Base-by-base conservation (phyloP, 2,888 invertebrate genomes). In the Spodoptera littoralis region DNA sequence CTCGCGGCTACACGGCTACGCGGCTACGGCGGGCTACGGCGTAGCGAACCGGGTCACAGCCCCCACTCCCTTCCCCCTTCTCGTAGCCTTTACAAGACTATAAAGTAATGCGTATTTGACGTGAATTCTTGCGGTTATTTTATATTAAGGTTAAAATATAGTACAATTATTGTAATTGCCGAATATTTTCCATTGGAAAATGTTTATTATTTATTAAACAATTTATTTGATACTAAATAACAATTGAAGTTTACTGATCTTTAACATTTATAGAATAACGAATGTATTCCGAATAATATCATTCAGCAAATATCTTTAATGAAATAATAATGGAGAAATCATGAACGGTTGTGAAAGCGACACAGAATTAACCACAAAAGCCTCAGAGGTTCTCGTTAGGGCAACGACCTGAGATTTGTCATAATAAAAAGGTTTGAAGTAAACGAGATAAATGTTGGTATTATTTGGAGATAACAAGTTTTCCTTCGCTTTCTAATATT, bases 1-100 rank as follows among this genome's bases (percentile, higher is more conserved):
- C 88, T 88, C 89, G 81, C 92, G 90, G 36, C 83, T 92, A 92
- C 92, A 89, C 93, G 89, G 89, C 90, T 90, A 90, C 91, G 65
- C 60, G 59, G 69, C 61, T 61, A 60, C 85, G 79, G 60, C 60
- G 76, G 59, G 69, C 61, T 61, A 60, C 85, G 79, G 60, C 60
- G 76, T 71, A 75, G 71, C 67, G 55, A 92, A 90, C 86, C 92
- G 84, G 92, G 93, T 92, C 92, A 92, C 80, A 87, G 76, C 78
- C 82, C 81, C 76, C 72, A 57, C 59, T 70, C 60, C 62, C 67
- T 68, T 76, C 79, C 77, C 70, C 75, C 66, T 8, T 9, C 36
- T 24, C 56, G 67, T 64, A 52, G 60, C 64, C 67, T 62, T 71
- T 70, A 62, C 70, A 70, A 64, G 68, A 77, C 61, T 68, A 36